Percentiles rank a stretch among this genome's conserved stretches.
phyloP scores from a whole-genome alignment of 1,140 invertebrate genomes.

The Drosophila obscura region DNA sequence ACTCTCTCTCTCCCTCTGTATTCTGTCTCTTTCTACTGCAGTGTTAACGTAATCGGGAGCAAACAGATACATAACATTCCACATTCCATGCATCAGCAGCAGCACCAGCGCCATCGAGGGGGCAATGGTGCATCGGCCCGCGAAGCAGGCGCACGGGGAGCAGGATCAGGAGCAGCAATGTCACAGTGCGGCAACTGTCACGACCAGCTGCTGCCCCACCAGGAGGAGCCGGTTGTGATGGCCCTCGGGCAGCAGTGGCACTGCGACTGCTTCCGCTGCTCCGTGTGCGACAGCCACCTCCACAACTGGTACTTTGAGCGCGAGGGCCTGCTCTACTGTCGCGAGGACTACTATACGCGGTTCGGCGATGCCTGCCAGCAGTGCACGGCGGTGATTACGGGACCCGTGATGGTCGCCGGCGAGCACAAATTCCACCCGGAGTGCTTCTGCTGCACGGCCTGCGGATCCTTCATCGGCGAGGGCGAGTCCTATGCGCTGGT shows the following conservation, averaged over 20 bases:
- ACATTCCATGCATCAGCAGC: slow-evolving; percentile 48
- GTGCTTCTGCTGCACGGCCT: slow-evolving; percentile 94
- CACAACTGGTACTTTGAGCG: slow-evolving; percentile 97
- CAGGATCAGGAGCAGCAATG: slow-evolving; percentile 15
- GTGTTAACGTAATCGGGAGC: slow-evolving; percentile 35
- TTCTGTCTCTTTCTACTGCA: not conserved
- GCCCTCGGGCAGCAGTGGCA: slow-evolving; percentile 94
- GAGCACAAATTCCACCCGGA: slow-evolving; percentile 98
- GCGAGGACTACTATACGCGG: slow-evolving; percentile 94
- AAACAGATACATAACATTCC: slow-evolving; percentile 11
- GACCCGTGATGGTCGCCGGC: slow-evolving; percentile 96
- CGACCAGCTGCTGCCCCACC: slow-evolving; percentile 57
- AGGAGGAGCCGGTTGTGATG: slow-evolving; percentile 72
- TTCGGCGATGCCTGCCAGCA: slow-evolving; percentile 95
- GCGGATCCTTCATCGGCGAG: slow-evolving; percentile 94
- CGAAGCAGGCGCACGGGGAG: slow-evolving; percentile 7
- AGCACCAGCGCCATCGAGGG: slow-evolving; percentile 37
- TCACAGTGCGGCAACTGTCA: slow-evolving; percentile 64
- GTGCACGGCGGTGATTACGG: slow-evolving; percentile 93
- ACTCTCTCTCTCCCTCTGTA: not conserved
- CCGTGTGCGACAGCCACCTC: slow-evolving; percentile 92
- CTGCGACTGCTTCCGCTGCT: slow-evolving; percentile 94
- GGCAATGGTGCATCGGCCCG: slow-evolving; percentile 6
- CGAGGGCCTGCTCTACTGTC: slow-evolving; percentile 94
- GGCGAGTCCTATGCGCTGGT: slow-evolving; percentile 95